Base-by-base conservation (phyloP, 2,888 invertebrate genomes). In the Hypselothyrea guttata region DNA sequence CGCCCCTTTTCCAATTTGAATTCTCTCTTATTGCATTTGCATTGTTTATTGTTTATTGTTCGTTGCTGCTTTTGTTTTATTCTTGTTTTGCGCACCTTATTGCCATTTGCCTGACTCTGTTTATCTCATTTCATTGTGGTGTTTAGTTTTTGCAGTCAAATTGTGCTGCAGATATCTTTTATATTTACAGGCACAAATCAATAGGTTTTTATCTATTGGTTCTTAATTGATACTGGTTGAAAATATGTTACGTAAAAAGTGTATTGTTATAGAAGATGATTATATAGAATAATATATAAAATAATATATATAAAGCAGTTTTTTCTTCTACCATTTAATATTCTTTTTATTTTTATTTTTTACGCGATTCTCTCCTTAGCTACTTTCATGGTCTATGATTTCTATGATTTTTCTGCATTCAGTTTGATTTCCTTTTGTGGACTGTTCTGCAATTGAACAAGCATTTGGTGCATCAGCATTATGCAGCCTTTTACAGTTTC, bases 1-100 rank as follows among this genome's bases (percentile, higher is more conserved):
- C 81, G 84, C 63, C 84, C 61, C 66, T 71, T 71, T 84, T 82
- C 55, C 68, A 75, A 84, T 82, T 77, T 63, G 62, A 74, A 55
- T 68, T 82, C 60, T 46, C 63, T 45, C 65, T 55, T 71, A 78
- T 82, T 84, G 75, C 78, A 70, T 77, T 77, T 71, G 42, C 51
- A 46, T 53, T 60, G 51, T 62, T 68, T 48, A 37, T 58, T 59
- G 44, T 47, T 54, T 11, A 40, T 16, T 22, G 13, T 46, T 35
- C 33, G 28, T 51, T 51, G 42, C 46, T 54, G 33, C 12, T 33
- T 33, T 47, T 54, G 38, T 74, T 69, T 41, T 46, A 41, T 49
- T 58, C 49, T 68, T 53, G 46, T 46, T 48, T n/a, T 40, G 30
- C 13, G 9, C 22, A 38, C 31, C 34, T 46, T 38, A 54, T 55